Conservation (phyloP, 2,888 invertebrate species). For the Pollenia amentaria region DNA sequence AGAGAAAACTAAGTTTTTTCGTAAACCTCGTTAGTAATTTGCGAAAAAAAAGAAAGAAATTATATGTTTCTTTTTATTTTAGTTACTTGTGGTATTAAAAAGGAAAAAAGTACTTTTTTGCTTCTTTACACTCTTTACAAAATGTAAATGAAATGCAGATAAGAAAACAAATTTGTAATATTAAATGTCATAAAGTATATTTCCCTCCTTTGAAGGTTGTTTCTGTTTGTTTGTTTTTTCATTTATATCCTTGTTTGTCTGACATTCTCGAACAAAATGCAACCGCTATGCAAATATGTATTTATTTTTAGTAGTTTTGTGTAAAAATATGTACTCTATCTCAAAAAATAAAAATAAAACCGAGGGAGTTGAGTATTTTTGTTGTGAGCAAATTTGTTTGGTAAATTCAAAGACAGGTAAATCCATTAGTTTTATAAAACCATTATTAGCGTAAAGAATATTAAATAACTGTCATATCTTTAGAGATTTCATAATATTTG, state of each 20-base stretch:
- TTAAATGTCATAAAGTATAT: conserved; percentile 63
- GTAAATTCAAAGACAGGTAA: conserved; percentile 56
- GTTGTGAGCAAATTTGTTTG: conserved; percentile 16
- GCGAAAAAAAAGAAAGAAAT: background rate
- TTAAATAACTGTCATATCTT: conserved; percentile 65
- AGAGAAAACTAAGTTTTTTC: background rate
- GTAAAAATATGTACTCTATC: background rate
- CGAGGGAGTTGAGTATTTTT: background rate
- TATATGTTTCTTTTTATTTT: conserved; percentile 21
- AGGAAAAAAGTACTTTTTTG: conserved; percentile 7
- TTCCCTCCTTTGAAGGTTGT: conserved; percentile 20
- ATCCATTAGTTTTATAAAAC: conserved; percentile 66
- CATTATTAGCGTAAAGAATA: conserved; percentile 68
- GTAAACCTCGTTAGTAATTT: conserved; percentile 42
- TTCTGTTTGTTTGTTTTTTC: background rate
- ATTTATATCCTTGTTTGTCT: conserved; percentile 28
- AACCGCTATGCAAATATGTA: conserved; percentile 33
- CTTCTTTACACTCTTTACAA: conserved; percentile 34
- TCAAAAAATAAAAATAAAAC: background rate
- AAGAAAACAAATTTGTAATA: conserved; percentile 70
- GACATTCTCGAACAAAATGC: conserved; percentile 37
- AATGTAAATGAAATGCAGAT: conserved; percentile 69
- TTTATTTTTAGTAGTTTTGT: background rate
- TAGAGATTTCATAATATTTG: conserved; percentile 52
- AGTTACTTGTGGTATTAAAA: conserved; percentile 27